A percentile compares a stretch with the other conserved stretches of the same genome.
phyloP scores from a whole-genome alignment of 2,113 vertebrate species.

The Nesogale talazaci region DNA sequence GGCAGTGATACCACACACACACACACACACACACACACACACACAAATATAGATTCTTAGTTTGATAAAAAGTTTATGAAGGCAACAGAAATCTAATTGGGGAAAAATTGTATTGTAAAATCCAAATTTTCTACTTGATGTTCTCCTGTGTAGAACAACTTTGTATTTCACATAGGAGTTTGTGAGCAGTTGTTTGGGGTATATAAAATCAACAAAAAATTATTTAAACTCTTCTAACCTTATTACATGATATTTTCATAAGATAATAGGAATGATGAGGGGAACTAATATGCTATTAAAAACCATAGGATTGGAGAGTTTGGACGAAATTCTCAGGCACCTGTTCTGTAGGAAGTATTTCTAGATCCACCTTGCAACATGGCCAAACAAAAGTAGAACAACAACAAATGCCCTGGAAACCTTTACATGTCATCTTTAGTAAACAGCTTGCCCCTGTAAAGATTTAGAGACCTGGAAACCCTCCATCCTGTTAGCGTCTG shows the following conservation, averaged over 20 bases:
- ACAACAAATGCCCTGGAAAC: neutral
- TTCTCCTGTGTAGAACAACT: neutral
- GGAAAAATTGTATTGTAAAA: slow-evolving; percentile 21
- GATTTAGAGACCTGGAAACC: no score
- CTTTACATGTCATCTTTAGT: neutral
- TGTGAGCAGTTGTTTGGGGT: slow-evolving; percentile 26
- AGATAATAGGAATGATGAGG: neutral
- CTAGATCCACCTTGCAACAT: neutral
- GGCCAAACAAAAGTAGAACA: neutral
- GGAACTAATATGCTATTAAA: neutral
- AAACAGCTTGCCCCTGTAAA: no score
- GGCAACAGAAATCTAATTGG: slow-evolving; percentile 5
- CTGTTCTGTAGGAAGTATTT: neutral
- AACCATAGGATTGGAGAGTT: neutral
- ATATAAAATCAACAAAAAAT: slow-evolving; percentile 9
- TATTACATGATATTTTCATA: neutral
- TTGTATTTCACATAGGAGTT: slow-evolving; percentile 31
- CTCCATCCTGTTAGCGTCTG: no score
- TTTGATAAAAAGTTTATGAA: slow-evolving; percentile 34
- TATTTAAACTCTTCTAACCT: neutral
- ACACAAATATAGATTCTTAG: slow-evolving; percentile 3
- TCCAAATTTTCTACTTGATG: neutral
- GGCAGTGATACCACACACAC: no score
- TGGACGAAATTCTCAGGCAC: neutral
- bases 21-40: no score